A percentile compares a stretch with the other conserved stretches of the same genome.
Conservation (phyloP, 2,113 vertebrate species). For the Psittacula cyanocephala region DNA sequence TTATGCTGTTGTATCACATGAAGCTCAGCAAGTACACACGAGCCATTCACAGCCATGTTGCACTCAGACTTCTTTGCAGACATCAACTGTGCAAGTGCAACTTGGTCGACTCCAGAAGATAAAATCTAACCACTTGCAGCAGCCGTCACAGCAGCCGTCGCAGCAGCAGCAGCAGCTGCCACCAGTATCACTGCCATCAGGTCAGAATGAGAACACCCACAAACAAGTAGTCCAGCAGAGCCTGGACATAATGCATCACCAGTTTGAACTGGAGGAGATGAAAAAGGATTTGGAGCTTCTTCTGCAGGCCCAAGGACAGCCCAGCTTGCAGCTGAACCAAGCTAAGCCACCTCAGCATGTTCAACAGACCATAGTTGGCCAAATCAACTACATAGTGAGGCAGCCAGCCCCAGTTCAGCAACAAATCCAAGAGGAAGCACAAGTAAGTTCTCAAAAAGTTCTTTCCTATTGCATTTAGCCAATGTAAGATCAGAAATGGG, state of each 20-base stretch:
- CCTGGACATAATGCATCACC: conserved; percentile 77
- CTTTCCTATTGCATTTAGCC: not conserved
- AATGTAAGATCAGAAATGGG: not conserved
- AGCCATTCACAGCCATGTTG: conserved; percentile 43
- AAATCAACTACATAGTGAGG: conserved; percentile 81
- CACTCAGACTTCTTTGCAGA: conserved; percentile 54
- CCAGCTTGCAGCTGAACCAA: conserved; percentile 77
- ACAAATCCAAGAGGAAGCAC: conserved; percentile 71
- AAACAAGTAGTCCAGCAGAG: conserved; percentile 76
- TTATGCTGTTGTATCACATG: conserved; percentile 3
- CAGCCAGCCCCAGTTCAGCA: conserved; percentile 73
- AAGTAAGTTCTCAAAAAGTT: conserved; percentile 51
- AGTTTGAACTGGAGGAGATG: conserved; percentile 80
- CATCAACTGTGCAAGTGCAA: conserved; percentile 70
- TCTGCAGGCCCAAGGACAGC: conserved; percentile 76
- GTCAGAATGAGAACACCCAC: conserved; percentile 50
- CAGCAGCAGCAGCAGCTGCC: conserved; percentile 42
- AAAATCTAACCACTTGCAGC: conserved; percentile 58
- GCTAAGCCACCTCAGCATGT: conserved; percentile 77
- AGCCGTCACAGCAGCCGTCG: conserved; percentile 21
- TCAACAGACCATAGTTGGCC: conserved; percentile 76
- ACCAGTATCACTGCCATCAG: not conserved
- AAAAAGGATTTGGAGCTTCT: conserved; percentile 81
- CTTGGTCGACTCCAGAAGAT: conserved; percentile 72
- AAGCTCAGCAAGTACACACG: conserved; percentile 54